A percentile compares a stretch with the other conserved stretches of the same genome.
phyloP scores from a whole-genome alignment of 2,888 invertebrate genomes.

The Drepana falcataria region DNA sequence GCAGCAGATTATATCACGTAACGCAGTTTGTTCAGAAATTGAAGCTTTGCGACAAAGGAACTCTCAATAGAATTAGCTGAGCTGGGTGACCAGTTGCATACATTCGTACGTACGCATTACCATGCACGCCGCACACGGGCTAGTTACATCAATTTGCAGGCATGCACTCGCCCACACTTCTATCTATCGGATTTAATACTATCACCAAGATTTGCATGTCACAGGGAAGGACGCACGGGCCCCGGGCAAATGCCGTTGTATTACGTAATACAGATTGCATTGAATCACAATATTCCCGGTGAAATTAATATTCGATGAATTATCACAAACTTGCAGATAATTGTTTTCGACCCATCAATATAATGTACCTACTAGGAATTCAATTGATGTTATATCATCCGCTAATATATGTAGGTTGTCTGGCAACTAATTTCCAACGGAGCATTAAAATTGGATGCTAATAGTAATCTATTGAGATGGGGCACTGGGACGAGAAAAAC shows the following conservation, averaged over 20 bases:
- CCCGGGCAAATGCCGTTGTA: constrained; percentile 48
- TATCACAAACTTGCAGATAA: constrained; percentile 29
- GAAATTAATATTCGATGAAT: constrained; percentile 40
- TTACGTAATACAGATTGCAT: constrained; percentile 50
- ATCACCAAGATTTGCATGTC: constrained; percentile 77
- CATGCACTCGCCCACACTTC: constrained; percentile 49
- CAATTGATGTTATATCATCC: neutral
- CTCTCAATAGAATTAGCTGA: constrained; percentile 52
- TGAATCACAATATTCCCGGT: constrained; percentile 44
- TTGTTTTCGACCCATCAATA: constrained; percentile 3
- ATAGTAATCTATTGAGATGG: constrained; percentile 1
- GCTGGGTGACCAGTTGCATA: constrained; percentile 34
- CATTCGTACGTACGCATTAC: constrained; percentile 24
- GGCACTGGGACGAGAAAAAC: neutral
- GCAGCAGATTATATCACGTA: neutral
- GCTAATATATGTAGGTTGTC: neutral
- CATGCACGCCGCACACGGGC: constrained; percentile 42
- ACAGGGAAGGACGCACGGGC: constrained; percentile 46
- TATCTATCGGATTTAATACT: constrained; percentile 69
- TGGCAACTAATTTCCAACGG: neutral
- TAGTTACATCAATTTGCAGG: constrained; percentile 65
- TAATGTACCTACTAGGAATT: neutral
- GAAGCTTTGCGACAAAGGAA: constrained; percentile 44
- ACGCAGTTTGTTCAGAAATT: constrained; percentile 39
- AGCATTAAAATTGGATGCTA: neutral